Percentiles rank a stretch among this genome's conserved stretches.
Conservation (phyloP, 2,113 vertebrate genomes). For the Phoxinus phoxinus region DNA sequence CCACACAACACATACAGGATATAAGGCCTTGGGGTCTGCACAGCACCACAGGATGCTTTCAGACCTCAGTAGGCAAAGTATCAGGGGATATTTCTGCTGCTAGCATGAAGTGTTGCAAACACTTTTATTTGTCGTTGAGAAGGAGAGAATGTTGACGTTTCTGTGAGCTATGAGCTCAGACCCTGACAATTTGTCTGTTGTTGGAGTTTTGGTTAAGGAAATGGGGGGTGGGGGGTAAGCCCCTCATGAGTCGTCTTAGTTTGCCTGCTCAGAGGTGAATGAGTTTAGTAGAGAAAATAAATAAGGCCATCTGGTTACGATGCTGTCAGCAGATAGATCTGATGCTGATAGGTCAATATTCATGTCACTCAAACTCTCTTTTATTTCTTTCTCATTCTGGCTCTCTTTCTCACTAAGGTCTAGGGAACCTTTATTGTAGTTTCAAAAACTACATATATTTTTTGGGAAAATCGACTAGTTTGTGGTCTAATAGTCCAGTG, state of each 20-base stretch:
- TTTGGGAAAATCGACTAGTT: neutral
- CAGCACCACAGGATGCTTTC: constrained; percentile 16
- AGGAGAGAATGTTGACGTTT: constrained; percentile 7
- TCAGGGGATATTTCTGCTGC: constrained; percentile 16
- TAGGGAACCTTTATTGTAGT: too few relatives aligned
- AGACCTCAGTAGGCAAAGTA: constrained; percentile 28
- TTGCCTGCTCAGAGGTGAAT: constrained; percentile 37
- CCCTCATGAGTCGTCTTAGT: constrained; percentile 31
- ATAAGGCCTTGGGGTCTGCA: constrained; percentile 24
- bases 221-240: constrained; percentile 8
- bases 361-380: neutral
- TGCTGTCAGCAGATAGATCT: constrained; percentile 43
- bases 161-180: constrained; percentile 29
- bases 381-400: neutral
- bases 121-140: constrained; percentile 14
- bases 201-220: constrained; percentile 36
- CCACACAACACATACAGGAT: constrained; percentile 1
- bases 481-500: neutral
- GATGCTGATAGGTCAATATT: constrained; percentile 31
- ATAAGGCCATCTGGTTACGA: constrained; percentile 24
- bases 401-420: neutral
- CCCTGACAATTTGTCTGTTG: constrained; percentile 39
- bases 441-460: neutral
- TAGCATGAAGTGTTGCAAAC: constrained; percentile 32
- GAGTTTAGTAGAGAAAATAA: constrained; percentile 31